Conservation (phyloP, 2,797 vertebrate species). For the Loris lydekkerianus region DNA sequence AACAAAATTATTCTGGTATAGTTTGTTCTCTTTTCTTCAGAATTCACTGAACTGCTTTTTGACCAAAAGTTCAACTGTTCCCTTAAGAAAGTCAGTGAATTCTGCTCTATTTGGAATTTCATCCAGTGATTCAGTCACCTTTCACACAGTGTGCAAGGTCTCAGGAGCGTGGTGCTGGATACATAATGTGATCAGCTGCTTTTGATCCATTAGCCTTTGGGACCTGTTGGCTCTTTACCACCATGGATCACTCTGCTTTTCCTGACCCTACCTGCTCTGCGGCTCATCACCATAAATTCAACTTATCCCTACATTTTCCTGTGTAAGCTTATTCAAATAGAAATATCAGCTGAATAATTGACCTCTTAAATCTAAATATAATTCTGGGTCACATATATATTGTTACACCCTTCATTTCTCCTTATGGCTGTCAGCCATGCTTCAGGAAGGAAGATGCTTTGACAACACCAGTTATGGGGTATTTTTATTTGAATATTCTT, state of each 20-base stretch:
- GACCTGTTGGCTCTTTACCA: conserved; percentile 48
- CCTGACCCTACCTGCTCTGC: conserved; percentile 42
- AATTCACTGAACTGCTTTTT: not conserved
- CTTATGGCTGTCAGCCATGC: conserved; percentile 27
- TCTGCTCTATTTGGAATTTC: conserved; percentile 5
- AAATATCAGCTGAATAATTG: conserved; percentile 75
- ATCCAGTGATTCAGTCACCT: conserved; percentile 30
- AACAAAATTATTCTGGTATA: conserved; percentile 44
- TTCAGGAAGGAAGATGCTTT: not conserved
- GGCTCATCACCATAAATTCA: conserved; percentile 77
- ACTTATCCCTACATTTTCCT: conserved; percentile 64
- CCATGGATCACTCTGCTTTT: conserved; percentile 48
- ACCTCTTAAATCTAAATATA: conserved; percentile 77
- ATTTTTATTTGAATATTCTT: not conserved
- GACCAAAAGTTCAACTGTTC: conserved; percentile 20
- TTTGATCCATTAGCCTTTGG: conserved; percentile 64
- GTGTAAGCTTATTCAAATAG: conserved; percentile 78
- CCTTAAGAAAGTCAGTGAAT: not conserved
- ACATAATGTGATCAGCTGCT: conserved; percentile 48
- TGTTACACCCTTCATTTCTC: conserved; percentile 72
- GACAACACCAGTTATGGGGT: not conserved
- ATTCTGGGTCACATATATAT: conserved; percentile 54
- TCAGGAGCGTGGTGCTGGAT: conserved; percentile 24
- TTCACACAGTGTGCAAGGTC: conserved; percentile 49
- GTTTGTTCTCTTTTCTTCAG: not conserved